Evolutionary conservation across 2,888 invertebrate genomes (phyloP).

Genomic region (Sclerodermus sp.): DNA sequence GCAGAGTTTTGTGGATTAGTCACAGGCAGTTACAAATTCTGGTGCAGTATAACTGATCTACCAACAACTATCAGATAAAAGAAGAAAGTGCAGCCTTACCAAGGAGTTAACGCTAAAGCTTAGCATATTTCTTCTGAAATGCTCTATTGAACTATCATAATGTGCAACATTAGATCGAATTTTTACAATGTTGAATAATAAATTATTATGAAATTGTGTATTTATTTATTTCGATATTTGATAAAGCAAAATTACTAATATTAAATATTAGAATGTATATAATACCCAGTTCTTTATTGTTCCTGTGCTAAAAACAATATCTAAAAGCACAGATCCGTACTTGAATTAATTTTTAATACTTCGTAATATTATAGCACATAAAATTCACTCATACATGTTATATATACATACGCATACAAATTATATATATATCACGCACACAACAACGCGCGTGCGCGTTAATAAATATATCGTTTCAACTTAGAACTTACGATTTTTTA

Average conservation of each 20-base stretch:
- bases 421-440: conserved; percentile 24
- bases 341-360: conserved; percentile 42
- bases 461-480: conserved; percentile 49
- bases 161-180: conserved; percentile 50
- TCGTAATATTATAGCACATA: conserved; percentile 27
- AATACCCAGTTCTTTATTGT: conserved; percentile 19
- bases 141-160: conserved; percentile 35
- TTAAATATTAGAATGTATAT: conserved; percentile 32
- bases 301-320: conserved; percentile 25
- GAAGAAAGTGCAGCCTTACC: conserved; percentile 49
- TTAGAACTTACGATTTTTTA: conserved; percentile 34
- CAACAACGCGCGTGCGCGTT: conserved; percentile 6
- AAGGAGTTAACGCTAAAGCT: conserved; percentile 50
- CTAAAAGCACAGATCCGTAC: conserved; percentile 34
- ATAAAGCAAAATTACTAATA: conserved; percentile 42
- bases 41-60: conserved; percentile 38
- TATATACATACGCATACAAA: conserved; percentile 17
- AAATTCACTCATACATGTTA: conserved; percentile 5
- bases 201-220: conserved; percentile 56
- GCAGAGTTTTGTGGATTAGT: conserved; percentile 97
- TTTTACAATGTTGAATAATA: conserved; percentile 57
- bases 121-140: conserved; percentile 50
- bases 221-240: conserved; percentile 54
- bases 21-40: conserved; percentile 34
- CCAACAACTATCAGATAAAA: conserved; percentile 42